Conservation (phyloP, 2,797 vertebrate genomes). For the Acanthornis magna region DNA sequence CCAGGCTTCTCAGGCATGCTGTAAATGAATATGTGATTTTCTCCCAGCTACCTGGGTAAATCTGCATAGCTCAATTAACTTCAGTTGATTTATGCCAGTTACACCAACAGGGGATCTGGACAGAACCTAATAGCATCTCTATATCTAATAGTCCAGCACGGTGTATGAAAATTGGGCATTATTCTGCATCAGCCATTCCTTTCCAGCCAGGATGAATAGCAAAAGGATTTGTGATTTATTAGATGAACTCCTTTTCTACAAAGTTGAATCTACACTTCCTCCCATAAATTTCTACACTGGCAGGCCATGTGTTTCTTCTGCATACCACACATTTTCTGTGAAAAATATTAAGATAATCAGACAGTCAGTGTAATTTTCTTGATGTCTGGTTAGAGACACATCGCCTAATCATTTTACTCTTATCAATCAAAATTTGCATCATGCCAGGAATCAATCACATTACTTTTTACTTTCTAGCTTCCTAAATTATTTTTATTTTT, state of each 20-base stretch:
- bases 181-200: constrained; percentile 1
- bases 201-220: background rate
- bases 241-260: background rate
- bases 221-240: constrained; percentile 25
- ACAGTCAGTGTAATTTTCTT: background rate
- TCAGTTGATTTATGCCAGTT: background rate
- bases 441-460: background rate
- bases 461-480: background rate
- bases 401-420: background rate
- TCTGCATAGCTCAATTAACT: constrained; percentile 21
- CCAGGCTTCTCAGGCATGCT: background rate
- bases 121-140: background rate
- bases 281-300: background rate
- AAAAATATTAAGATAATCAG: constrained; percentile 16
- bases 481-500: constrained; percentile 41
- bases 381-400: background rate
- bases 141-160: background rate
- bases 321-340: background rate
- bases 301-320: background rate
- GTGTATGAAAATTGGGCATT: background rate
- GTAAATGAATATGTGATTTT: constrained; percentile 26
- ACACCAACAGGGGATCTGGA: background rate
- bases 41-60: background rate
- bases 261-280: background rate
- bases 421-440: background rate